Base-by-base conservation (phyloP, 2,797 vertebrate species). In the Tenualosa ilisha region DNA sequence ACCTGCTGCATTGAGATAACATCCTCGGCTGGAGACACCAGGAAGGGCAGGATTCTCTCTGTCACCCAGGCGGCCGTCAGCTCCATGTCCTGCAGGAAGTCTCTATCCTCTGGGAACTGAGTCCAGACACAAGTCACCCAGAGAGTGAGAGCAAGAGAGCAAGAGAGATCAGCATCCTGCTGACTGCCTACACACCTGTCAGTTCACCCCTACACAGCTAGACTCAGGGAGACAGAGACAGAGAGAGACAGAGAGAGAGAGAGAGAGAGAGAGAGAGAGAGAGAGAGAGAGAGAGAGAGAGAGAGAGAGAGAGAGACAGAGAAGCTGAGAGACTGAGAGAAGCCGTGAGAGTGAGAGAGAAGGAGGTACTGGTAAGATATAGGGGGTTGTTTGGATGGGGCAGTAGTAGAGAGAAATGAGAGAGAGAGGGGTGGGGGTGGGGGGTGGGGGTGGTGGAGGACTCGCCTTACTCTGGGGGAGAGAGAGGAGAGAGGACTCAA, bases 21-120 rank as follows among this genome's bases (percentile, higher is more conserved):
- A 3, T 91, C 91, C 3, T 91, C 89, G 87, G 89, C 91, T 15
- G 86, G 89, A 90, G 86, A 85, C 0, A 83, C 51, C 88, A 98
- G 87, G 89, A 94, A 94, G 89, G 96, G 94, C 37, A 98, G 87
- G 86, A 97, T 91, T 86, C 90, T 89, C 89, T 92, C 95, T 88
- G 96, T 93, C 65, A 98, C 87, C 98, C 98, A 99, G 87, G 89
- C 86, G 22, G 96, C 95, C 1, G 93, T 92, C 13, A 95, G 90
- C 89, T 96, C 96, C 93, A 98, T 87, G 84, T 92, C 85, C 13
- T 92, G 91, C 84, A 99, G 91, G 89, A 93, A 96, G 54, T 94
- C 93, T 72, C 96, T 94, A 85, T 93, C 95, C 88, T 97, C 95
- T 9, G 95, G 92, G 89, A 93, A 94, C 98, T 99, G 86, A 40